A percentile compares a stretch with the other conserved stretches of the same genome.
Conservation (phyloP, 1,140 invertebrate species). For the Nilaparvata lugens region DNA sequence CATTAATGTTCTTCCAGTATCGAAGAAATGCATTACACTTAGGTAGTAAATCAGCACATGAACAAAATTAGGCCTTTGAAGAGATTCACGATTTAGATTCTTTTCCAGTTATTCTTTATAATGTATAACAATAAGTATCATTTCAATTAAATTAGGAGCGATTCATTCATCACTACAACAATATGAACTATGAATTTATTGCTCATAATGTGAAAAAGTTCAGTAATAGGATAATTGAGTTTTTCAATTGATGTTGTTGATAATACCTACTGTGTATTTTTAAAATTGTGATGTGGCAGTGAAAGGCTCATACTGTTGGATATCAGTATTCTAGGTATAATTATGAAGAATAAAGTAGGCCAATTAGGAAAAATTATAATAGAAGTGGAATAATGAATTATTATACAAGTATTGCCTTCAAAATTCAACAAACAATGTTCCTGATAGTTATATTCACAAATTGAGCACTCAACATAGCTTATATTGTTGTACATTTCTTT, state of each 20-base stretch:
- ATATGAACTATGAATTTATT: slow-evolving; percentile 2
- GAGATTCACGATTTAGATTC: no score
- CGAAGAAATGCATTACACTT: no score
- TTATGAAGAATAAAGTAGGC: not conserved
- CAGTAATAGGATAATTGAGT: not conserved
- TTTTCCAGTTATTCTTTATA: no score
- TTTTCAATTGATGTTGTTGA: not conserved
- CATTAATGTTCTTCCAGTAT: no score
- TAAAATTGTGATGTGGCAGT: not conserved
- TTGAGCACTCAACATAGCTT: slow-evolving; percentile 1
- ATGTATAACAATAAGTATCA: no score
- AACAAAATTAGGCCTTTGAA: no score
- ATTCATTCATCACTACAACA: not conserved
- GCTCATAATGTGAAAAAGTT: not conserved
- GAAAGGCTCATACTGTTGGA: not conserved
- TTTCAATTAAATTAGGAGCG: no score
- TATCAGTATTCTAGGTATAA: not conserved
- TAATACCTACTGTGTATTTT: no score
- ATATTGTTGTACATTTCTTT: not conserved
- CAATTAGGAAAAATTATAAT: not conserved
- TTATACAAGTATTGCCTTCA: not conserved
- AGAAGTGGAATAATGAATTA: not conserved
- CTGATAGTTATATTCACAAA: not conserved
- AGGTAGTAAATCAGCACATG: no score
- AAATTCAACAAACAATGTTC: not conserved